A percentile compares a stretch with the other conserved stretches of the same genome.
Conservation (phyloP, 1,140 invertebrate species). For the Camponotus vicinus region DNA sequence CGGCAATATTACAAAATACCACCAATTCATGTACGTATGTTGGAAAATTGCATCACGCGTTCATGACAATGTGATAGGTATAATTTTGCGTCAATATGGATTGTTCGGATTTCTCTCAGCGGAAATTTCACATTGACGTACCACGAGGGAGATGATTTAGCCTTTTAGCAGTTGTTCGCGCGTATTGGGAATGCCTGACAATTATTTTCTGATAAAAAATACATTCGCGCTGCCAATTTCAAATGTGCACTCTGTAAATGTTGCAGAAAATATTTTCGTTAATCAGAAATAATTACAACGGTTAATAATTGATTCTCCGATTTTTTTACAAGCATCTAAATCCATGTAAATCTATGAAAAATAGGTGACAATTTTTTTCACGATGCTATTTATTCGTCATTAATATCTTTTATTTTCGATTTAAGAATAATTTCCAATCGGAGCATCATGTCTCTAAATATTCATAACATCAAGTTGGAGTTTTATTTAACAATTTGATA, state of each 20-base stretch:
- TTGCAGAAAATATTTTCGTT: background rate
- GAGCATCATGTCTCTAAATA: too few relatives aligned
- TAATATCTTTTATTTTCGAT: too few relatives aligned
- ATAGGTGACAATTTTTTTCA: background rate
- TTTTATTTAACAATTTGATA: too few relatives aligned
- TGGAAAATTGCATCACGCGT: conserved; percentile 50
- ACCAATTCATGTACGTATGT: conserved; percentile 35
- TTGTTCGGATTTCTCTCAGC: conserved; percentile 43
- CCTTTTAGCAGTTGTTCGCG: background rate
- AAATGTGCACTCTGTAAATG: background rate
- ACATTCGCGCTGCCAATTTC: background rate
- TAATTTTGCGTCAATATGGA: conserved; percentile 58
- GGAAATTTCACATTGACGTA: conserved; percentile 38
- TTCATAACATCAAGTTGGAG: too few relatives aligned
- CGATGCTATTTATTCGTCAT: conserved; percentile 21
- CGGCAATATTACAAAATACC: conserved; percentile 35
- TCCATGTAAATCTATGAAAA: background rate
- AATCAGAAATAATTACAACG: conserved; percentile 7
- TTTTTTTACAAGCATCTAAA: conserved; percentile 3
- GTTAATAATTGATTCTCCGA: background rate
- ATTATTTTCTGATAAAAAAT: conserved; percentile 44
- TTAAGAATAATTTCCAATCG: too few relatives aligned
- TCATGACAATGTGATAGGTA: conserved; percentile 50
- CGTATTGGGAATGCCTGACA: background rate
- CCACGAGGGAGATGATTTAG: background rate